These are phyloP conservation scores for Enteromius viviparus DNA, from an alignment of 2,797 vertebrate genomes.

Conservation along the genomic window DNA sequence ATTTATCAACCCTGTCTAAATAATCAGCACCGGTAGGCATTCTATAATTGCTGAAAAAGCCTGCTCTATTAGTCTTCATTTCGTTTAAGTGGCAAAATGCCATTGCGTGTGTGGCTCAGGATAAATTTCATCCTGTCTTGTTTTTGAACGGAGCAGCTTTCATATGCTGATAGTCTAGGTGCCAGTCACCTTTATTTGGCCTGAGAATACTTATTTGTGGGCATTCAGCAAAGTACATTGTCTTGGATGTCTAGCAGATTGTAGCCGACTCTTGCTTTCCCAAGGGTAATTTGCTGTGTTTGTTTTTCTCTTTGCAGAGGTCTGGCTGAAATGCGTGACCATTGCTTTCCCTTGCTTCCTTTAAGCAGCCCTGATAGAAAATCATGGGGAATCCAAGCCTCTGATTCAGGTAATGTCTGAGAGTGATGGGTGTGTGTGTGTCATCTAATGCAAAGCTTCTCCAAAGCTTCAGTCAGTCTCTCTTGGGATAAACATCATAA, in stretches of 20 bases:
- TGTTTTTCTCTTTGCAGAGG: constrained; percentile 39
- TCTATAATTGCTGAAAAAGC: constrained; percentile 35
- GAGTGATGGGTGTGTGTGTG: constrained; percentile 17
- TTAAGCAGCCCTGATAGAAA: constrained; percentile 15
- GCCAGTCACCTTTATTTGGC: constrained; percentile 39
- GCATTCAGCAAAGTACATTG: constrained; percentile 19
- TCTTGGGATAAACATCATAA: constrained; percentile 33
- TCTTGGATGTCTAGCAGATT: constrained; percentile 39
- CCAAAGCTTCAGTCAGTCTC: constrained; percentile 24
- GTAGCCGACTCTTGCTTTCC: constrained; percentile 30
- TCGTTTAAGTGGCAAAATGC: constrained; percentile 28
- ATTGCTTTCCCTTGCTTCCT: constrained; percentile 26
- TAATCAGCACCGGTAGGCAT: constrained; percentile 43
- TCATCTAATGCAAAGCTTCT: constrained; percentile 22
- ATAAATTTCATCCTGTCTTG: constrained; percentile 36
- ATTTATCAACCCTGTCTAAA: constrained; percentile 40
- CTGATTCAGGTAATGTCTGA: constrained; percentile 33
- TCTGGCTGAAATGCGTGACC: constrained; percentile 22
- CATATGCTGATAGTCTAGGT: constrained; percentile 35
- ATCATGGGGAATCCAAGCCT: constrained; percentile 19
- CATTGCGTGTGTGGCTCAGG: constrained; percentile 3
- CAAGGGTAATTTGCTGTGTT: constrained; percentile 31
- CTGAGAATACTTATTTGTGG: constrained; percentile 42
- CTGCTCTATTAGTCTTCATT: constrained; percentile 48
- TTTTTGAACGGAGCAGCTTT: constrained; percentile 21